Evolutionary conservation across 2,888 invertebrate species (phyloP).

Genomic region (Microctonus hyperodae): DNA sequence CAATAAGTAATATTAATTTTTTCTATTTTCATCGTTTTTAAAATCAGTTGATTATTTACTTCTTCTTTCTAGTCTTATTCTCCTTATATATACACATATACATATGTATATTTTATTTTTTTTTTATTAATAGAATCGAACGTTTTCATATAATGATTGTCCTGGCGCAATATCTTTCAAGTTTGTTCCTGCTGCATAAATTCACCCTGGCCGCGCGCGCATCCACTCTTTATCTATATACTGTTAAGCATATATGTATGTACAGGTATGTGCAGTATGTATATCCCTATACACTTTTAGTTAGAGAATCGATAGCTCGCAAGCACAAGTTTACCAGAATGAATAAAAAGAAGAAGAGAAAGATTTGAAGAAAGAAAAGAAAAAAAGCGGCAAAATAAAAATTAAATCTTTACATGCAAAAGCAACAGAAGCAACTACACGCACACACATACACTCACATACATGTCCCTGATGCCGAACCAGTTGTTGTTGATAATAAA

Average conservation of each 20-base stretch:
- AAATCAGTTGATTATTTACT: no score
- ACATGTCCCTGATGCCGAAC: not conserved
- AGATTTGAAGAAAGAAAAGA: not conserved
- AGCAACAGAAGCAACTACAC: not conserved
- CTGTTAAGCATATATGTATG: constrained; percentile 40
- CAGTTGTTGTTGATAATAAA: constrained; percentile 1
- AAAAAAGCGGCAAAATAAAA: no score
- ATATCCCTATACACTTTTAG: not conserved
- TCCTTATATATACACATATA: no score
- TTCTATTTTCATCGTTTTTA: no score
- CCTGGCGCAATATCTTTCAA: constrained; percentile 17
- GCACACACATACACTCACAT: not conserved
- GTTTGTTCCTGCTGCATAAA: constrained; percentile 54
- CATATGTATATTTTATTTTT: no score
- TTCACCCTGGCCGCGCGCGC: constrained; percentile 48
- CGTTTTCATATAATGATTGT: not conserved
- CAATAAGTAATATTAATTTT: no score
- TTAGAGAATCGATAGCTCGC: not conserved
- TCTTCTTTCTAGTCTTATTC: no score
- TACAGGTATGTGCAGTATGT: not conserved
- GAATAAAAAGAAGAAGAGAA: not conserved
- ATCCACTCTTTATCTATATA: constrained; percentile 47
- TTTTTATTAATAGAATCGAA: no score
- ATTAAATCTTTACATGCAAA: not conserved
- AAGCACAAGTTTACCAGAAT: not conserved